Evolutionary conservation across 2,888 invertebrate genomes (phyloP).

Genomic region (Nomada ruficornis): DNA sequence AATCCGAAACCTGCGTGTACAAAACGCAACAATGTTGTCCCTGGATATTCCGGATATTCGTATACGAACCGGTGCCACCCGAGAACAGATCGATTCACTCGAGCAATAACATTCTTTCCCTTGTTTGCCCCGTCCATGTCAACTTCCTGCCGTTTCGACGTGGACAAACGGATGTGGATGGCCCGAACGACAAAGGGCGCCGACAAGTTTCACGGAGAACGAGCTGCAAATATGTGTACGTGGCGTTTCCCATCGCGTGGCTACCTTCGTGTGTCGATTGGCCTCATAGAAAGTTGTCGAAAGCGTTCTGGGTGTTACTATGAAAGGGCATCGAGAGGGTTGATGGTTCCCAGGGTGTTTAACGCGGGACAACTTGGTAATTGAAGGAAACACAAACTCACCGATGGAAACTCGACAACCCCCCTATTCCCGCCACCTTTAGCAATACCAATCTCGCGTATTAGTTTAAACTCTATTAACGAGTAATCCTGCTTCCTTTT

Average conservation of each 20-base stretch:
- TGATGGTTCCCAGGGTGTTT: constrained; percentile 34
- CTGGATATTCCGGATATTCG: no score
- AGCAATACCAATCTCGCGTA: constrained; percentile 3
- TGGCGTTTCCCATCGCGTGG: not conserved
- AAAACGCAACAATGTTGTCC: no score
- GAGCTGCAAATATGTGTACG: not conserved
- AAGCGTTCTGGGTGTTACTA: constrained; percentile 2
- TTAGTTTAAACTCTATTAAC: not conserved
- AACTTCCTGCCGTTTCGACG: not conserved
- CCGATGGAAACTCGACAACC: constrained; percentile 9
- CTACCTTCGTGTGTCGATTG: not conserved
- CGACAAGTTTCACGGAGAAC: constrained; percentile 13
- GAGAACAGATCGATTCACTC: not conserved
- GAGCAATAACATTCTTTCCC: not conserved
- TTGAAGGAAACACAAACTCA: constrained; percentile 41
- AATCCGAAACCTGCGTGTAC: no score
- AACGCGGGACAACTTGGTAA: constrained; percentile 46
- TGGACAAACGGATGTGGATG: not conserved
- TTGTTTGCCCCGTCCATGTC: not conserved
- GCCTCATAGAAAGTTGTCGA: constrained; percentile 19
- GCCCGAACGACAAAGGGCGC: not conserved
- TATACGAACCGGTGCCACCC: no score
- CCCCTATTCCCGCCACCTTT: not conserved
- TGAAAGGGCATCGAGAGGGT: constrained; percentile 15
- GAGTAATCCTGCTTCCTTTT: not conserved